A percentile compares a stretch with the other conserved stretches of the same genome.
These are phyloP conservation scores for Noctua comes DNA, from an alignment of 2,888 invertebrate species.

Conservation along the genomic window DNA sequence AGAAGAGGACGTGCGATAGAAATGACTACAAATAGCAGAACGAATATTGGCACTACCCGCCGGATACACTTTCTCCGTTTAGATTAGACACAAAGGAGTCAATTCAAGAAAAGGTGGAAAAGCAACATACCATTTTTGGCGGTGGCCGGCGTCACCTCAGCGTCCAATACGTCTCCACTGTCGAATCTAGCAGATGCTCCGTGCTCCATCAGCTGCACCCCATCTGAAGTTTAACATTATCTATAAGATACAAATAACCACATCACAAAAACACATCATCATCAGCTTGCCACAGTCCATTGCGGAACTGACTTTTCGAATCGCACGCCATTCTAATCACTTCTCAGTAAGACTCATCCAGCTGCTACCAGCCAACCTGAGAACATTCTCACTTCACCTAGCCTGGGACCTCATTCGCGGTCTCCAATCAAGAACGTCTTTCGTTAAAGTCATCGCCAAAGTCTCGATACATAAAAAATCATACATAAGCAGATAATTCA, in stretches of 20 bases:
- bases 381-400: background rate
- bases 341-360: background rate
- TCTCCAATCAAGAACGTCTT: background rate
- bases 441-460: background rate
- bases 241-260: background rate
- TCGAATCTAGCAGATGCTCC: conserved; percentile 74
- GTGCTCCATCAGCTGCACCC: conserved; percentile 77
- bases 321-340: background rate
- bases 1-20: background rate
- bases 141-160: conserved; percentile 65
- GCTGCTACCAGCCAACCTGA: background rate
- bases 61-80: background rate
- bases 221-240: conserved; percentile 70
- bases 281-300: background rate
- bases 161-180: conserved; percentile 62
- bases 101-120: background rate
- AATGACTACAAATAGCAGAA: background rate
- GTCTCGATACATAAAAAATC: background rate
- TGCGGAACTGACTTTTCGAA: background rate
- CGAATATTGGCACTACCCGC: background rate
- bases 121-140: conserved; percentile 75
- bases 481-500: conserved; percentile 57
- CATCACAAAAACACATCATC: background rate
- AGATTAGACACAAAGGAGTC: background rate
- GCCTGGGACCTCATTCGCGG: background rate